Percentiles rank a stretch among this genome's conserved stretches.
Conservation (phyloP, 2,888 invertebrate genomes). For the Bimastos eiseni region DNA sequence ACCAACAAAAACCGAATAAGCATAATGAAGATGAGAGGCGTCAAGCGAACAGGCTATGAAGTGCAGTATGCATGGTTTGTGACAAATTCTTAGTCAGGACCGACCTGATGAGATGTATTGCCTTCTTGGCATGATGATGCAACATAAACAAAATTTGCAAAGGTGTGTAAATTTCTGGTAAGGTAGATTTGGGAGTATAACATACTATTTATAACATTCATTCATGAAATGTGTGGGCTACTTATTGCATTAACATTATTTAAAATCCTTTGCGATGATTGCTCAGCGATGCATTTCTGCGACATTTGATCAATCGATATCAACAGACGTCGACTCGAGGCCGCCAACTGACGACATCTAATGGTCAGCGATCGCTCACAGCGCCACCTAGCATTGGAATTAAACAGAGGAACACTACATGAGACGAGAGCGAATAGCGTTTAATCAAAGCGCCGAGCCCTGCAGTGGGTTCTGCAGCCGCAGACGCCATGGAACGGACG, state of each 20-base stretch:
- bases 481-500: not conserved
- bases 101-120: too few relatives aligned
- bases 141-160: too few relatives aligned
- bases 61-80: too few relatives aligned
- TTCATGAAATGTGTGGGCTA: too few relatives aligned
- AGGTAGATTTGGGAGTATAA: too few relatives aligned
- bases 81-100: too few relatives aligned
- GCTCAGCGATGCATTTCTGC: not conserved
- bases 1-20: too few relatives aligned
- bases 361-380: not conserved
- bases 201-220: too few relatives aligned
- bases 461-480: not conserved
- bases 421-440: not conserved
- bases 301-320: not conserved
- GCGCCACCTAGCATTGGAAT: not conserved
- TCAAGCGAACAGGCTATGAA: too few relatives aligned
- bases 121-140: too few relatives aligned
- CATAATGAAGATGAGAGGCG: too few relatives aligned
- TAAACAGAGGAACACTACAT: not conserved
- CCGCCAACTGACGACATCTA: not conserved
- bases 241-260: not conserved
- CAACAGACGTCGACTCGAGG: not conserved
- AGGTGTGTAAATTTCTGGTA: too few relatives aligned
- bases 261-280: not conserved
- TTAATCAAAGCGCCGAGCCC: not conserved